phyloP scores from a whole-genome alignment of 2,888 invertebrate genomes.

The Molorchus minor region DNA sequence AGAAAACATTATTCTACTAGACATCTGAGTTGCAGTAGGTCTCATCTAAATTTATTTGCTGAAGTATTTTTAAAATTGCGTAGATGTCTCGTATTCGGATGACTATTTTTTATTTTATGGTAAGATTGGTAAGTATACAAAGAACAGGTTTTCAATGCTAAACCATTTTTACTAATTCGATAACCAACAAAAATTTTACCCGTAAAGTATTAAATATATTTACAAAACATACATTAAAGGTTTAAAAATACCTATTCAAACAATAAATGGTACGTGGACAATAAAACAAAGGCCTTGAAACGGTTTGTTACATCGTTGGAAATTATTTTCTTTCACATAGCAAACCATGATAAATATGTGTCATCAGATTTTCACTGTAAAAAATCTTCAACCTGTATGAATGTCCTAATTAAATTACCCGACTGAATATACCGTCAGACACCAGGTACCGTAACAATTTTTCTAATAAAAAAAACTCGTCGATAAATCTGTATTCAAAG shows the following conservation, averaged over 20 bases:
- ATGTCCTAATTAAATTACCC: conserved; percentile 39
- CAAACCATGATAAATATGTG: conserved; percentile 19
- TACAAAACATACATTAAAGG: conserved; percentile 2
- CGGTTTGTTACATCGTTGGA: conserved; percentile 1
- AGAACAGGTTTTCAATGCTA: conserved; percentile 16
- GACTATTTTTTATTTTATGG: conserved; percentile 5
- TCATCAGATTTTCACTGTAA: conserved; percentile 23
- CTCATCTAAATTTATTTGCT: not conserved
- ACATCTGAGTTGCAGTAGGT: not conserved
- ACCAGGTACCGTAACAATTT: too few species aligned
- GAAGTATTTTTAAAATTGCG: not conserved
- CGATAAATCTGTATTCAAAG: too few species aligned
- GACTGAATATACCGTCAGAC: not conserved
- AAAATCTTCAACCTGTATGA: conserved; percentile 19
- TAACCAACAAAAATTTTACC: not conserved
- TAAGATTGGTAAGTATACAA: conserved; percentile 5
- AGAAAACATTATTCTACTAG: not conserved
- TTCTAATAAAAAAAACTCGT: too few species aligned
- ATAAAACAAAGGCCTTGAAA: conserved; percentile 23
- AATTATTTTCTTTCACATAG: conserved; percentile 14
- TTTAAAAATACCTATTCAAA: too few species aligned
- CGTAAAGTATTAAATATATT: conserved; percentile 10
- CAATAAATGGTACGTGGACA: conserved; percentile 5
- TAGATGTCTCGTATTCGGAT: not conserved
- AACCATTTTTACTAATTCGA: conserved; percentile 4